These are phyloP conservation scores for Hippocampus zosterae DNA, from an alignment of 2,113 vertebrate genomes.

Conservation along the genomic window DNA sequence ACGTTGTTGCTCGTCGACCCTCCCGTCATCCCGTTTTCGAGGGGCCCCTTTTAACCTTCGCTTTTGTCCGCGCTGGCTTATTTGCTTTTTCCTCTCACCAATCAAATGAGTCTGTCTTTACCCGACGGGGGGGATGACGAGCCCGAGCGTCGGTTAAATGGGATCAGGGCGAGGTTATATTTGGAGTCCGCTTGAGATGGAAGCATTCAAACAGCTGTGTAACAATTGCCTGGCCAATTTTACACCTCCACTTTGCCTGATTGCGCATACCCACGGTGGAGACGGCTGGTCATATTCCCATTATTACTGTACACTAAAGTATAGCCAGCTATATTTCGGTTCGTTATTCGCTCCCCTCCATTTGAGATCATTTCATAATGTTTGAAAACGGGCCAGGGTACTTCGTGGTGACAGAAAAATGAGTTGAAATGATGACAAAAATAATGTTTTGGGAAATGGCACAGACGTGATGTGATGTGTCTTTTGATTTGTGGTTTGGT, in stretches of 20 bases:
- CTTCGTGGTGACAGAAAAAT: neutral
- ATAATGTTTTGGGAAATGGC: neutral
- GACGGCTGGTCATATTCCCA: constrained; percentile 34
- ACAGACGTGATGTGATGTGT: neutral
- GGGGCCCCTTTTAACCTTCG: constrained; percentile 14
- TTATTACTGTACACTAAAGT: constrained; percentile 25
- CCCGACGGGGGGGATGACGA: constrained; percentile 29
- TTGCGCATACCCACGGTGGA: constrained; percentile 27
- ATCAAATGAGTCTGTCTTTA: constrained; percentile 57
- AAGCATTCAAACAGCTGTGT: constrained; percentile 50
- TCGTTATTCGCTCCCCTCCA: neutral
- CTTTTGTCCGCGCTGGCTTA: constrained; percentile 31
- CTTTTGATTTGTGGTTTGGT: neutral
- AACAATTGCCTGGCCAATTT: constrained; percentile 64
- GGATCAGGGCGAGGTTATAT: constrained; percentile 65
- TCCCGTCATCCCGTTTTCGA: neutral
- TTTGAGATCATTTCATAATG: neutral
- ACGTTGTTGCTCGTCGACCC: constrained; percentile 10
- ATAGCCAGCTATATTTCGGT: too few relatives aligned
- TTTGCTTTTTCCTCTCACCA: constrained; percentile 16
- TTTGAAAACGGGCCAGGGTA: neutral
- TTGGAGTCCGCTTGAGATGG: constrained; percentile 51
- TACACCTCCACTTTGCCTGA: constrained; percentile 50
- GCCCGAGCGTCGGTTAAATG: constrained; percentile 50
- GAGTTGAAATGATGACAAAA: neutral